Evolutionary conservation across 2,888 invertebrate species (phyloP).

Genomic region (Cacoxenus indagator): DNA sequence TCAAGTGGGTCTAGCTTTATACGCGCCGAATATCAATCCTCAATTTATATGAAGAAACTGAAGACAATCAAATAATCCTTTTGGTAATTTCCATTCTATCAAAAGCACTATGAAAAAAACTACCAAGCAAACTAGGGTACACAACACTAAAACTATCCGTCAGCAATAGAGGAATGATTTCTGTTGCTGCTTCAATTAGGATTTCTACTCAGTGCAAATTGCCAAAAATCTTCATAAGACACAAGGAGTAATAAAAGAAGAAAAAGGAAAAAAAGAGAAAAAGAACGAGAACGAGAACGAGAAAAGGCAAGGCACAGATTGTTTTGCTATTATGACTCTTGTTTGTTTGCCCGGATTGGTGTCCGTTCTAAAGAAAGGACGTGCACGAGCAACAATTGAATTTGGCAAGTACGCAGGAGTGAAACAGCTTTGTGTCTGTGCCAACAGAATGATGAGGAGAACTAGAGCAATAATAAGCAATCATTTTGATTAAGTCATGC

Average conservation of each 20-base stretch:
- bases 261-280: background rate
- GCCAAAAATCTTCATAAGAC: constrained; percentile 6
- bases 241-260: too few relatives aligned
- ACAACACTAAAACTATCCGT: background rate
- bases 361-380: background rate
- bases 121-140: too few relatives aligned
- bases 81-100: too few relatives aligned
- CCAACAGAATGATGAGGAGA: background rate
- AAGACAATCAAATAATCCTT: too few relatives aligned
- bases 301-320: too few relatives aligned
- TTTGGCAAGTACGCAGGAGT: background rate
- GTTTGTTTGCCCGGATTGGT: background rate
- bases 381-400: background rate
- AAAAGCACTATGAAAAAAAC: too few relatives aligned
- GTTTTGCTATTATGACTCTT: constrained; percentile 29
- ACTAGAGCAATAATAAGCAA: constrained; percentile 1
- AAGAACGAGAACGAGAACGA: too few relatives aligned
- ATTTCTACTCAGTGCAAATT: constrained; percentile 1
- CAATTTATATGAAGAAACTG: too few relatives aligned
- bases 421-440: too few relatives aligned
- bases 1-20: too few relatives aligned
- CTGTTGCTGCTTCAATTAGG: too few relatives aligned
- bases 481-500: constrained; percentile 16
- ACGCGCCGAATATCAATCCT: too few relatives aligned
- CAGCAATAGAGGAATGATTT: background rate